These are phyloP conservation scores for Pelochelys cantorii DNA, from an alignment of 2,797 vertebrate species.

Conservation along the genomic window DNA sequence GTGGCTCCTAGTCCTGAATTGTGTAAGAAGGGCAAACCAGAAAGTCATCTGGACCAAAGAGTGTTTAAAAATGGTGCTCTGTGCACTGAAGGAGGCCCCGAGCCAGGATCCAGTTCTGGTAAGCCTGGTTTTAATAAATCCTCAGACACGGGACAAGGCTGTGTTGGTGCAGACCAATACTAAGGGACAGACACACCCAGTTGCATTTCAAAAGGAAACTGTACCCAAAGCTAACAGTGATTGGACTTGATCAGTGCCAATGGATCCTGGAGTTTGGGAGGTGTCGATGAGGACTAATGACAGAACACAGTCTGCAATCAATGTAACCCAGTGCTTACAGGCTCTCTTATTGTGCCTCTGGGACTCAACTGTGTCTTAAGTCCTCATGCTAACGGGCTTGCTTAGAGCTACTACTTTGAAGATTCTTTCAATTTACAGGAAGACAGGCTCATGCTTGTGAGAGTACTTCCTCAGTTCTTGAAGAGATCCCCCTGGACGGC, in stretches of 20 bases:
- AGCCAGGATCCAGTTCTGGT: too few species aligned
- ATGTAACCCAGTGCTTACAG: neutral
- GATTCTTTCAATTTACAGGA: neutral
- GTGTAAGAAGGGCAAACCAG: too few species aligned
- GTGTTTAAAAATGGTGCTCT: too few species aligned
- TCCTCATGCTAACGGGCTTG: neutral
- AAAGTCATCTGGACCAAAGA: too few species aligned
- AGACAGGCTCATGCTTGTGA: neutral
- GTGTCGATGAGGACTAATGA: neutral
- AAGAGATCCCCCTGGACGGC: neutral
- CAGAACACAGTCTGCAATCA: neutral
- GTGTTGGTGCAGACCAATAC: neutral
- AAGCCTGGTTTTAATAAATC: too few species aligned
- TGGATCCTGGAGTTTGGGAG: neutral
- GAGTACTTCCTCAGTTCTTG: neutral
- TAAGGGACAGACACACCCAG: neutral
- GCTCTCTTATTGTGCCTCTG: neutral
- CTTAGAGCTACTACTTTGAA: neutral
- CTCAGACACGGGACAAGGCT: too few species aligned
- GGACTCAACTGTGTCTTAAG: neutral
- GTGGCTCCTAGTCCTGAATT: too few species aligned
- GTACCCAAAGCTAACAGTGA: neutral
- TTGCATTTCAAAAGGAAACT: neutral
- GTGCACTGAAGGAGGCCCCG: too few species aligned
- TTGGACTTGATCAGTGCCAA: neutral